Percentiles rank a stretch among this genome's conserved stretches.
Evolutionary conservation across 2,888 invertebrate genomes (phyloP).

Genomic region (Calameuta pallipes): DNA sequence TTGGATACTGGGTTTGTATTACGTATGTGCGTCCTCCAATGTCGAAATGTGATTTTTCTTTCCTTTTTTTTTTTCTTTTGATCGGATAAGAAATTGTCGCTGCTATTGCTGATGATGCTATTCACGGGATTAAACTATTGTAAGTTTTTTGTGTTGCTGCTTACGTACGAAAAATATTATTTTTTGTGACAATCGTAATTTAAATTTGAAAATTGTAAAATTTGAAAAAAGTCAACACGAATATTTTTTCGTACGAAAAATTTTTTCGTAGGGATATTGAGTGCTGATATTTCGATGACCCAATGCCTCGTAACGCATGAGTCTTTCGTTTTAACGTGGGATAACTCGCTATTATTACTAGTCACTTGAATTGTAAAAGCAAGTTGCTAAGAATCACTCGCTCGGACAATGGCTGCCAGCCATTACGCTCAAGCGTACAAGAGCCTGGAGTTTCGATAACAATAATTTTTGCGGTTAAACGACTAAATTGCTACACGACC

Average conservation of each 20-base stretch:
- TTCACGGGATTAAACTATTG: neutral
- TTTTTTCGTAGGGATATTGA: no score
- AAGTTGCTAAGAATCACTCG: conserved; percentile 31
- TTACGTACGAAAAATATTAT: neutral
- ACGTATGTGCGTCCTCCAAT: neutral
- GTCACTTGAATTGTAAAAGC: conserved; percentile 43
- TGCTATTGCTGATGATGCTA: neutral
- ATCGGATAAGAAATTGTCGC: neutral
- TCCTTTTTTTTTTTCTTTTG: no score
- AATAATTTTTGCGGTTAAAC: conserved; percentile 59
- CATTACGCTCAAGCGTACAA: conserved; percentile 34
- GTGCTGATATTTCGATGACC: neutral
- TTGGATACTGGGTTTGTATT: neutral
- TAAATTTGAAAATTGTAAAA: neutral
- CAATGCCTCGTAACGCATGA: neutral
- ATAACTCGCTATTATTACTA: conserved; percentile 41
- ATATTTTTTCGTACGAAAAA: neutral
- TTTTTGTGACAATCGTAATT: neutral
- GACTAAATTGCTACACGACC: conserved; percentile 56
- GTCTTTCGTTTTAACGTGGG: conserved; percentile 7
- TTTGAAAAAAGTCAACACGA: neutral
- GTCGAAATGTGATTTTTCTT: neutral
- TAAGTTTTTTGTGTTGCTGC: no score
- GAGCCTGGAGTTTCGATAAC: conserved; percentile 44
- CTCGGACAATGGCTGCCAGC: conserved; percentile 42